phyloP scores from a whole-genome alignment of 2,113 vertebrate species.

The Aramus guarauna region DNA sequence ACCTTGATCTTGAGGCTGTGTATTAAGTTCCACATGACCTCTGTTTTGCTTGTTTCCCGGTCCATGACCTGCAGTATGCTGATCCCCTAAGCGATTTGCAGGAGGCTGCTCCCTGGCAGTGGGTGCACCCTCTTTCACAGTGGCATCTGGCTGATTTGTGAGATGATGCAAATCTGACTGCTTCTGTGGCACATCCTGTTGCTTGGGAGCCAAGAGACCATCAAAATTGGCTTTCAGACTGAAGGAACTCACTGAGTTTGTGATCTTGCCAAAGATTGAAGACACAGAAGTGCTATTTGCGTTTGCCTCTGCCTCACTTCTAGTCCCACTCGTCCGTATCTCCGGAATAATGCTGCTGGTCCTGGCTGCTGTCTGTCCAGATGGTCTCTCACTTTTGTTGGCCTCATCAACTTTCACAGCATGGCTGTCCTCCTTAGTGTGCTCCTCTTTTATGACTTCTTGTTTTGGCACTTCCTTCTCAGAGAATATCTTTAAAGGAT shows the following conservation, averaged over 20 bases:
- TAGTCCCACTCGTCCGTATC: neutral
- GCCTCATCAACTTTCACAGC: neutral
- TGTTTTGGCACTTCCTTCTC: slow-evolving; percentile 69
- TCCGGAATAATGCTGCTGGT: neutral
- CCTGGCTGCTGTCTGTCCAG: neutral
- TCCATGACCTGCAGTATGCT: neutral
- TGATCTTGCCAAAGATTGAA: slow-evolving; percentile 36
- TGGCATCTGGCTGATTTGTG: neutral
- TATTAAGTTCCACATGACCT: neutral
- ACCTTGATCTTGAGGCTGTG: neutral
- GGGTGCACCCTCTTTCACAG: neutral
- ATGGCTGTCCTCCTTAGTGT: neutral
- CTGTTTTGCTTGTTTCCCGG: neutral
- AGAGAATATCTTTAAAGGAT: slow-evolving; percentile 75
- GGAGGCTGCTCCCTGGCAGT: neutral
- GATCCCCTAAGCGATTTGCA: neutral
- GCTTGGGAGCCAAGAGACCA: slow-evolving; percentile 34
- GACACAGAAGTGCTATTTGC: slow-evolving; percentile 12
- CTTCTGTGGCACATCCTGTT: slow-evolving; percentile 16
- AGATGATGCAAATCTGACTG: neutral
- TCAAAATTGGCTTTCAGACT: slow-evolving; percentile 48
- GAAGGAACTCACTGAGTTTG: slow-evolving; percentile 53
- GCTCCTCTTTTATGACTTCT: slow-evolving; percentile 13
- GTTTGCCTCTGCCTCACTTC: neutral
- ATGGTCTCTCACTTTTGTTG: neutral